Evolutionary conservation across 2,888 invertebrate species (phyloP), one percentile per base, ranked within the genome.

Genomic region (Lasius fuliginosus): DNA sequence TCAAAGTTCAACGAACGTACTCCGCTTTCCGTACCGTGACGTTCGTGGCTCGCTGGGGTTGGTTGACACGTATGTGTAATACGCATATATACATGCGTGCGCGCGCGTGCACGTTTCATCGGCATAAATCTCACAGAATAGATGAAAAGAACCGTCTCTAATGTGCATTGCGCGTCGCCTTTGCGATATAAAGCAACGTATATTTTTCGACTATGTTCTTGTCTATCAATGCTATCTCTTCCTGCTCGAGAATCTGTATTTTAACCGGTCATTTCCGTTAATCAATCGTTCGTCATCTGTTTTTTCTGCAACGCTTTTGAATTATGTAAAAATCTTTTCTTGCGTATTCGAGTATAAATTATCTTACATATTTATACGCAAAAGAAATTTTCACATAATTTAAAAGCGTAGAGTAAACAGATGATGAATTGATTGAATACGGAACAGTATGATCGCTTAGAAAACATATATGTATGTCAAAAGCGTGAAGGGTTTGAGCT

Each of bases 1-100:
- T 90, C 90, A 89, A 83, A 90, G 90, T 88, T 90, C 90, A 88
- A 90, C 79, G 90, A 75, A 89, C 90, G 88, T 87, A 82, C 64
- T 67, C 82, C n/a, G 15, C 42, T 42, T 65, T 33, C 40, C 56
- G 67, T 76, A 46, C 42, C 53, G 64, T 49, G 62, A 76, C 33
- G 56, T 75, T 75, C 56, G 33, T 49, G 23, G 23, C 42, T 33
- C 53, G 53, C 76, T 76, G 33, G 76, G 76, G 65, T 65, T 65
- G 65, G 64, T 36, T 33, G 58, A 75, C 18, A n/a, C 56, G 42
- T 46, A 42, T n/a, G 71, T 46, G 42, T 8, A n/a, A 58, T 30
- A 68, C 68, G 23, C 36, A 18, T 15, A 30, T 4, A 30, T 15
- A n/a, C 9, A 9, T 53, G 53, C 60, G 33, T 42, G 6, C 6